Conservation (phyloP, 2,888 invertebrate genomes). For the Hydrotaea diabolus region DNA sequence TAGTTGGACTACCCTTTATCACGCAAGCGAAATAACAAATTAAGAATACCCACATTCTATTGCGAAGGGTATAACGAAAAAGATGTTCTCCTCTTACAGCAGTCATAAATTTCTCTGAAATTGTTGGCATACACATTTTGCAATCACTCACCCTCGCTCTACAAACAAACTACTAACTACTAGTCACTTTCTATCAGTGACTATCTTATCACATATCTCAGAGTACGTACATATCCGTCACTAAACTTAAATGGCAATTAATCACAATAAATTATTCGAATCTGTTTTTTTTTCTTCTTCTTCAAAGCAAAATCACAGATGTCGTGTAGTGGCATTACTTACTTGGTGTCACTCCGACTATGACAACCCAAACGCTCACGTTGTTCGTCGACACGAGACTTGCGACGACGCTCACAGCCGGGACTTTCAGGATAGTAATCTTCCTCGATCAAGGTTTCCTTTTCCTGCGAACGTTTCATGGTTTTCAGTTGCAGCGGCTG, state of each 20-base stretch:
- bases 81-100: too few species aligned
- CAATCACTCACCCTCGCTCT: background rate
- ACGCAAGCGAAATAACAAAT: too few species aligned
- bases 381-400: slow-evolving; percentile 66
- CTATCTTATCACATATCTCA: background rate
- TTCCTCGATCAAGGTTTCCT: slow-evolving; percentile 74
- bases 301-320: too few species aligned
- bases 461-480: slow-evolving; percentile 77
- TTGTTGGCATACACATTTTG: background rate
- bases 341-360: slow-evolving; percentile 75
- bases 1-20: too few species aligned
- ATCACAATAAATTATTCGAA: background rate
- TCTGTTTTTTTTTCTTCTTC: background rate
- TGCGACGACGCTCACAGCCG: slow-evolving; percentile 70
- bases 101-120: too few species aligned
- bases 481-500: slow-evolving; percentile 73
- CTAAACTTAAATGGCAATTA: background rate
- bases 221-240: background rate
- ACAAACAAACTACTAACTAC: background rate
- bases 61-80: too few species aligned
- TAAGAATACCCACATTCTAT: too few species aligned
- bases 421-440: slow-evolving; percentile 78
- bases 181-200: background rate
- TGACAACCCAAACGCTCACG: slow-evolving; percentile 45
- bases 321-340: slow-evolving; percentile 69